phyloP scores from a whole-genome alignment of 2,888 invertebrate species.

The Pseudococcus jackbeardsleyi region DNA sequence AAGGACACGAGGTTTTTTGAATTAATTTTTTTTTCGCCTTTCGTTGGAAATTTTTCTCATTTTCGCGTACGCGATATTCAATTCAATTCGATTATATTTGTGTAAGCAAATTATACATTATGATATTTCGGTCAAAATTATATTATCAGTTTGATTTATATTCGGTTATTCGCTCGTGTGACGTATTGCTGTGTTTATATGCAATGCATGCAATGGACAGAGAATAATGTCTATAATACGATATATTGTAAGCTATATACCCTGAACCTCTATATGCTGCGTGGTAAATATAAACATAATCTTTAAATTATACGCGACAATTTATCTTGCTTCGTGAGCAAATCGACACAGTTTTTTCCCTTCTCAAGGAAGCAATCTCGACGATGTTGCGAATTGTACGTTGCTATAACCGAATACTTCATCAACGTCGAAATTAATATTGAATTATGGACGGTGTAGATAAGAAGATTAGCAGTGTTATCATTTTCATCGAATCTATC shows the following conservation, averaged over 20 bases:
- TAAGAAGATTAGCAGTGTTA: slow-evolving; percentile 35
- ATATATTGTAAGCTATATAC: not conserved
- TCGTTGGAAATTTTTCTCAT: too few relatives aligned
- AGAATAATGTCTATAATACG: not conserved
- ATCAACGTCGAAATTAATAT: slow-evolving; percentile 43
- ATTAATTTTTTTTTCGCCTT: too few relatives aligned
- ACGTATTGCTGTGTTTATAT: too few relatives aligned
- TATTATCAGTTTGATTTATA: not conserved
- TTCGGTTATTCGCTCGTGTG: too few relatives aligned
- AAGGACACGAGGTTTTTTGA: too few relatives aligned
- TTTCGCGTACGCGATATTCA: too few relatives aligned
- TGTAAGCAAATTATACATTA: too few relatives aligned
- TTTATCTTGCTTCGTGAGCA: not conserved
- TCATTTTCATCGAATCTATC: not conserved
- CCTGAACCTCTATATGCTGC: not conserved
- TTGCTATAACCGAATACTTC: slow-evolving; percentile 20
- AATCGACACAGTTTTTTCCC: not conserved
- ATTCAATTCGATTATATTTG: too few relatives aligned
- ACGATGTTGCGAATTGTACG: not conserved
- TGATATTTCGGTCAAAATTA: not conserved
- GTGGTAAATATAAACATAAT: slow-evolving; percentile 17
- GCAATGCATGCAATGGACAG: slow-evolving; percentile 7
- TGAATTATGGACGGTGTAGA: not conserved
- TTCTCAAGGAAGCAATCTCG: not conserved
- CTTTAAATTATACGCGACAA: slow-evolving; percentile 49